Base-by-base conservation (phyloP, 2,797 vertebrate genomes). In the Girardinus metallicus region DNA sequence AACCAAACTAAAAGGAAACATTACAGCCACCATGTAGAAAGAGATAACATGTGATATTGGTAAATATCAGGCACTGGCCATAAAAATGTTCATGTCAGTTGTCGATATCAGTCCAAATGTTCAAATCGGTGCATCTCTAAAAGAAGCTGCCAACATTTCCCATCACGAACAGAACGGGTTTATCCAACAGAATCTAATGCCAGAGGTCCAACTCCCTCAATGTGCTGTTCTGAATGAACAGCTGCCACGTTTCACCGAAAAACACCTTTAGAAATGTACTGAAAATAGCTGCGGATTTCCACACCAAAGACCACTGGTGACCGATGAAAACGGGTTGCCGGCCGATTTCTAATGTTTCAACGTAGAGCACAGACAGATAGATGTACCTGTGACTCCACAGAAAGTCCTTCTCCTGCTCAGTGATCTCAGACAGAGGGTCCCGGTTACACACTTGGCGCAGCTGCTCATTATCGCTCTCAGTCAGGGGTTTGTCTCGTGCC, bases 371-470 rank as follows among this genome's bases (percentile, higher is more conserved):
- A 39, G 62, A 66, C 60, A 36, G 41, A 46, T 3, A 34, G 23
- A 46, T 3, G 0, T 96, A 98, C 98, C 98, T 98, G 95, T 99
- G 98, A 83, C 97, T 97, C 98, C 98, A 99, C 7, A 99, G 93
- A 87, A 99, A 99, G 95, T 99, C 98, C 87, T 99, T 99, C 93
- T 99, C 98, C 91, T 99, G 98, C 95, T 99, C 98, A 96, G 98
- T 99, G 94, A 99, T 99, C 95, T 99, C 98, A 97, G 98, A 99
- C 76, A 99, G 95, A 29, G 98, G 97, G 93, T 99, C 98, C 93
- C 98, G 94, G 86, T 96, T 99, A 85, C 97, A 97, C 90, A 99
- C 96, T 90, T 97, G 96, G 62, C 97, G 95, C n/a, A 99, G 96
- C 89, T 99, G 98, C 84, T 99, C 98, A 81, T 97, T 98, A 93